These are phyloP conservation scores for Drosophila mayri DNA, from an alignment of 1,140 invertebrate species.

Conservation along the genomic window DNA sequence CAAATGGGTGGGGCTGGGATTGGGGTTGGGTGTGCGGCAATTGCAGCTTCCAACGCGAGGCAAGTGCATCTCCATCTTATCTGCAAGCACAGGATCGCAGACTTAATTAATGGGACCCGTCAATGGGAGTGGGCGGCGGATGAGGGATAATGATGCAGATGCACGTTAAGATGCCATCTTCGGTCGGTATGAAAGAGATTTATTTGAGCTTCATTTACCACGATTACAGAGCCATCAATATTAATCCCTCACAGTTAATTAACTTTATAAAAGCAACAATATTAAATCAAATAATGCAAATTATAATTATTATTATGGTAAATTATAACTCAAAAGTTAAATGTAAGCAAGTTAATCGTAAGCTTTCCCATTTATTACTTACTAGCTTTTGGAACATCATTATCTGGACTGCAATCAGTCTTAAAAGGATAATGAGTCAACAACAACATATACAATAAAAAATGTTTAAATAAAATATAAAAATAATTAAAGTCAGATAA, in stretches of 20 bases:
- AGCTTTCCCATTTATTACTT: no score
- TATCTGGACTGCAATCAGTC: no score
- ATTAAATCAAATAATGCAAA: background rate
- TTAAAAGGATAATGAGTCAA: no score
- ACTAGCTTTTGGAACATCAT: no score
- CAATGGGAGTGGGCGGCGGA: conserved; percentile 15
- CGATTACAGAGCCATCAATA: background rate
- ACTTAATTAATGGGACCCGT: conserved; percentile 60
- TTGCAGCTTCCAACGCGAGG: conserved; percentile 15
- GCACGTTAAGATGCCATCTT: conserved; percentile 12
- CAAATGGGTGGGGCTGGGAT: conserved; percentile 1
- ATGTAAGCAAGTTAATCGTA: no score
- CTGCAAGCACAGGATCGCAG: conserved; percentile 33
- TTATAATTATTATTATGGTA: no score
- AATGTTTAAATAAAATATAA: no score
- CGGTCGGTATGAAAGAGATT: background rate
- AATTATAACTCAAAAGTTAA: no score
- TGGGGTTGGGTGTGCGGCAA: conserved; percentile 6
- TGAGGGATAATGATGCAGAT: conserved; percentile 2
- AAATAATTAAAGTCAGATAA: no score
- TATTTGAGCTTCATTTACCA: background rate
- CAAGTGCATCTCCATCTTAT: conserved; percentile 43
- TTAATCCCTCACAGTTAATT: background rate
- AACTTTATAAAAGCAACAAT: background rate
- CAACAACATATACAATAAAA: no score